Evolutionary conservation across 1,140 invertebrate species (phyloP), one percentile per base, ranked within the genome.

Genomic region (Ylistrum balloti): DNA sequence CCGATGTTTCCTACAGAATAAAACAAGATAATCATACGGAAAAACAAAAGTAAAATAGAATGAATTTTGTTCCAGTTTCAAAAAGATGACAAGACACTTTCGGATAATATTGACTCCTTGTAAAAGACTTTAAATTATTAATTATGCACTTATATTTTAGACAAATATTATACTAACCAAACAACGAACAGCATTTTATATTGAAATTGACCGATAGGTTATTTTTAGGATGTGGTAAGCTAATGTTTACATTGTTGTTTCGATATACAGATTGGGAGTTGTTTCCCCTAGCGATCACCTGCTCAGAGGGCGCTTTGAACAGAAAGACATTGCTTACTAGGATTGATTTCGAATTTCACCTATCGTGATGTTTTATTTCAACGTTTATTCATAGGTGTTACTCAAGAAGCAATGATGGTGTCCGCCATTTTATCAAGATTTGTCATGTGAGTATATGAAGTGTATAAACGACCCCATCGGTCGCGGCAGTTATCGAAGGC

Each of bases 391-490:
- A 74, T 74, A 74, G 22, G n/a, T 74, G 28, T 28, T 74, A 74
- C 56, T 28, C 56, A 74, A 74, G 22, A 28, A n/a, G 22, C 33
- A 11, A 92, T 96, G 96, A 98, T 98, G 97, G 97, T 98, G 97
- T 98, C 97, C 89, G 97, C 97, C 91, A 97, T 98, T 92, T 97
- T 98, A 94, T 98, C 97, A 92, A 97, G 97, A 93, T 95, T 98
- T 93, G 97, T 98, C 92, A 98, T 98, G 97, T 98, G 96, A 97
- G 97, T 97, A 97, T 95, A 34, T 86, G 35, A 28, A 91, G 35
- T 87, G 56, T 74, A 7, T 5, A 74, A 74, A 3, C 28, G 5
- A 74, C n/a, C 5, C 28, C 0, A n/a, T 28, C 17, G 28, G 28
- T 74, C 9, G 22, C 11, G 56, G 11, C 1, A 13, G n/a, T 91